Percentiles rank a stretch among this genome's conserved stretches.
Evolutionary conservation across 30 jellyfish, hydroid and myxozoan species (phyloP).

Genomic region (Aurelia aurita): DNA sequence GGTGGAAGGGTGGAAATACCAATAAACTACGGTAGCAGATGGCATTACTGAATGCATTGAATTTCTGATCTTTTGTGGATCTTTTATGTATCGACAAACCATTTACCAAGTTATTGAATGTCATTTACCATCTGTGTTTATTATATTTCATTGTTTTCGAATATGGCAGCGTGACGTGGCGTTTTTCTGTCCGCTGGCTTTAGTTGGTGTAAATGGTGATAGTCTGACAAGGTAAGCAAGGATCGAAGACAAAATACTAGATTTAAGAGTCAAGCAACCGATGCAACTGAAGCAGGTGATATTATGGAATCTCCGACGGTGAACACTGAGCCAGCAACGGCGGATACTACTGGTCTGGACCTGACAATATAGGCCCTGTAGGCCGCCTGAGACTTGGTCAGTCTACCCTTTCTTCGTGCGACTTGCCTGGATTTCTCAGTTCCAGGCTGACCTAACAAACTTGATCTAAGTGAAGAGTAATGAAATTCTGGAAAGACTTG

Average conservation of each 20-base stretch:
- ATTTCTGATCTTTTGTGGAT: too few species aligned
- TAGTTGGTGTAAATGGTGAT: background rate
- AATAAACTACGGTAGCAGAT: too few species aligned
- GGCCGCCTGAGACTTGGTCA: conserved; percentile 1
- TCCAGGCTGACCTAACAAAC: background rate
- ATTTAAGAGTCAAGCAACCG: background rate
- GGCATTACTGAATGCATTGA: too few species aligned
- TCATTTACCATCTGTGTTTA: too few species aligned
- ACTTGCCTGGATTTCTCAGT: background rate
- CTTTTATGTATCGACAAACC: too few species aligned
- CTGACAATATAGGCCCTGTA: background rate
- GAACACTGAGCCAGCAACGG: background rate
- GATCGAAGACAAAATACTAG: background rate
- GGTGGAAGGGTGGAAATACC: too few species aligned
- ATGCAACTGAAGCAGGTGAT: background rate
- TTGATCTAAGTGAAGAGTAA: background rate
- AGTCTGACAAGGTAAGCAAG: background rate
- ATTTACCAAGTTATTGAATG: too few species aligned
- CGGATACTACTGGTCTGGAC: conserved; percentile 9
- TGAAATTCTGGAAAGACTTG: background rate
- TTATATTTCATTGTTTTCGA: too few species aligned
- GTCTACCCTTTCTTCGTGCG: background rate
- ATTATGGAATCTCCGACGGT: background rate
- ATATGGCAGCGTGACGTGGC: too few species aligned
- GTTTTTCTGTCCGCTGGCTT: background rate